Evolutionary conservation across 2,888 invertebrate genomes (phyloP), one percentile per base, ranked within the genome.

Genomic region (Smittia sp.): DNA sequence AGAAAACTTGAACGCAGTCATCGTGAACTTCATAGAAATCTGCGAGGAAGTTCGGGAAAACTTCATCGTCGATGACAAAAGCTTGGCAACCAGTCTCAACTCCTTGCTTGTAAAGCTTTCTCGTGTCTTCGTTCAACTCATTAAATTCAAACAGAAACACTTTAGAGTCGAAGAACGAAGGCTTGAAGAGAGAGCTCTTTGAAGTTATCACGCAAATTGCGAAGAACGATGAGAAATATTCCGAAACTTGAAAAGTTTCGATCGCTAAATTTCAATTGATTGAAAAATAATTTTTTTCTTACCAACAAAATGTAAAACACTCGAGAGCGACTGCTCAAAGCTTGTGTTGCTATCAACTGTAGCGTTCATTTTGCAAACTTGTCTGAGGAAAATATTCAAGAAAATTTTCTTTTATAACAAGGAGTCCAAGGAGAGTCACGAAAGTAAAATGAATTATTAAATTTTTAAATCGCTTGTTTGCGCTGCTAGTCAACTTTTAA

Each of bases 11-110:
- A 24, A 58, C 39, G 7, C 22, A 62, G 1, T 11, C 39, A 9
- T 73, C 72, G 25, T 73, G 72, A 9, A 73, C 9, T 32, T 73
- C 72, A 62, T 62, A 11, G 38, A 73, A 73, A 2, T 73, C 41
- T n/a, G 20, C 20, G 1, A 73, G 4, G 39, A 73, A 73, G 13
- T 6, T 41, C 11, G 4, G 24, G 41, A 73, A 39, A 24, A 32
- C 25, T 1, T 73, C 63, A 13, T 73, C 41, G 15, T 62, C 32
- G 24, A 73, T 73, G 20, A 73, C 20, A 39, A 73, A 73, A 24
- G 32, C 20, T 25, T 73, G 72, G 32, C 69, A 70, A 6, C 69
- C 69, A 25, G 7, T 27, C 11, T 70, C 69, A 4, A 70, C 24
- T 32, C 27, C 52, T 15, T 32, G 18, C n/a, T 32, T 52, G 54